Evolutionary conservation across 2,888 invertebrate genomes (phyloP).

Genomic region (Formica aserva): DNA sequence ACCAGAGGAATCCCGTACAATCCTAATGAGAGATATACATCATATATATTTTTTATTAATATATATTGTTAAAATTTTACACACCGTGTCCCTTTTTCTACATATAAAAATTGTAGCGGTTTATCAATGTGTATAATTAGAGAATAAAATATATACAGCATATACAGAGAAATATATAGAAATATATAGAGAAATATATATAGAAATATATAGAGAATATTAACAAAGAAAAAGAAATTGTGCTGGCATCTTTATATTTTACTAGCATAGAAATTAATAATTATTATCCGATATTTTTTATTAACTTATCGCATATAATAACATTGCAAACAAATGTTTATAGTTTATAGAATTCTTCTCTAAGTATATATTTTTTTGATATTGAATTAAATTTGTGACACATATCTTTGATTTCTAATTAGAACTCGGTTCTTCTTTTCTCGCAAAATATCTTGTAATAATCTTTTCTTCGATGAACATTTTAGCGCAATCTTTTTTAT

Average conservation of each 20-base stretch:
- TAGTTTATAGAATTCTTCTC: background rate
- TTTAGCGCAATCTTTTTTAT: background rate
- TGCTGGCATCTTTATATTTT: background rate
- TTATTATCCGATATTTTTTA: background rate
- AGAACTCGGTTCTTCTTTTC: background rate
- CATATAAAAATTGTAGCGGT: background rate
- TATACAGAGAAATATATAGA: no score
- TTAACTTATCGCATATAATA: constrained; percentile 18
- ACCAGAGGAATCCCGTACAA: constrained; percentile 91
- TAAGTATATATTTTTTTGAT: background rate
- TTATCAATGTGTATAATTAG: background rate
- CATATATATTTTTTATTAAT: constrained; percentile 11
- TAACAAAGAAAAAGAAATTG: constrained; percentile 15
- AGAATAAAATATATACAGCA: background rate
- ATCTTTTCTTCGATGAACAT: background rate
- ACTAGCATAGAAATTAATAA: background rate
- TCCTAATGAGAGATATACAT: constrained; percentile 85
- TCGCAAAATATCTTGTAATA: background rate
- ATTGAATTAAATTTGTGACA: background rate
- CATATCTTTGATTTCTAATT: background rate
- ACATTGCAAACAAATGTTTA: background rate
- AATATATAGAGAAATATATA: background rate
- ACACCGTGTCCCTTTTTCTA: background rate
- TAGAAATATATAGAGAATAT: background rate
- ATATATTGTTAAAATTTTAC: background rate